A percentile compares a stretch with the other conserved stretches of the same genome.
Conservation (phyloP, 1,140 invertebrate species). For the Hypothenemus hampei region DNA sequence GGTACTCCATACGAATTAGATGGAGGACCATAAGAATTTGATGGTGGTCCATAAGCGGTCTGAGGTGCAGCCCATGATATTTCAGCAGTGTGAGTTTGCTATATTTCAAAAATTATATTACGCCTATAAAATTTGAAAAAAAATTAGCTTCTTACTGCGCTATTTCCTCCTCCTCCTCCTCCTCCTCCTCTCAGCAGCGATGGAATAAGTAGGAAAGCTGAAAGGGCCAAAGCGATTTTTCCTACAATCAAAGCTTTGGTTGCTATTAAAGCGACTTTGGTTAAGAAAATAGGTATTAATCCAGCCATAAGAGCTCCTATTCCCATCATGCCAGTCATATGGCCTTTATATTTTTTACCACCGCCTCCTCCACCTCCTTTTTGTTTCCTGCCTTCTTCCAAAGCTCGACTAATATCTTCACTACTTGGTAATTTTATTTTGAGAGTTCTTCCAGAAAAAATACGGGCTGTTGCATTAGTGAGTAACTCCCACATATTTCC, state of each 20-base stretch:
- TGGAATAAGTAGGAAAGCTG: slow-evolving; percentile 61
- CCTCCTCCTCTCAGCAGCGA: slow-evolving; percentile 47
- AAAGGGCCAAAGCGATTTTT: slow-evolving; percentile 68
- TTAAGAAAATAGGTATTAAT: slow-evolving; percentile 61
- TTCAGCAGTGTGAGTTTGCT: slow-evolving; percentile 1
- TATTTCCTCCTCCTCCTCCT: not conserved
- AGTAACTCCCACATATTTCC: slow-evolving; percentile 48
- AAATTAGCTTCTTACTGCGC: not conserved
- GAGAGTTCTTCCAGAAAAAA: slow-evolving; percentile 56
- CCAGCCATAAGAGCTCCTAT: slow-evolving; percentile 58
- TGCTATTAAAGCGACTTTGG: slow-evolving; percentile 63
- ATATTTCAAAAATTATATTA: not conserved
- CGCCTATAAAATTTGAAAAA: not conserved
- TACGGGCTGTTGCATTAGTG: slow-evolving; percentile 49
- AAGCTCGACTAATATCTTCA: slow-evolving; percentile 51
- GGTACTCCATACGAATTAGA: slow-evolving; percentile 27
- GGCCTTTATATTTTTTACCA: slow-evolving; percentile 48
- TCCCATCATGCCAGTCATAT: slow-evolving; percentile 62
- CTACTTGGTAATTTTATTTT: slow-evolving; percentile 51
- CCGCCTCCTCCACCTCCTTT: slow-evolving; percentile 6
- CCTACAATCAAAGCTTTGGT: slow-evolving; percentile 68
- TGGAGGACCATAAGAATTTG: slow-evolving; percentile 28
- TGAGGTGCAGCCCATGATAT: slow-evolving; percentile 1
- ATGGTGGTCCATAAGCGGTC: slow-evolving; percentile 9
- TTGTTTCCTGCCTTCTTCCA: slow-evolving; percentile 51